Evolutionary conservation across 1,140 invertebrate genomes (phyloP).

Genomic region (Mamestra configurata): DNA sequence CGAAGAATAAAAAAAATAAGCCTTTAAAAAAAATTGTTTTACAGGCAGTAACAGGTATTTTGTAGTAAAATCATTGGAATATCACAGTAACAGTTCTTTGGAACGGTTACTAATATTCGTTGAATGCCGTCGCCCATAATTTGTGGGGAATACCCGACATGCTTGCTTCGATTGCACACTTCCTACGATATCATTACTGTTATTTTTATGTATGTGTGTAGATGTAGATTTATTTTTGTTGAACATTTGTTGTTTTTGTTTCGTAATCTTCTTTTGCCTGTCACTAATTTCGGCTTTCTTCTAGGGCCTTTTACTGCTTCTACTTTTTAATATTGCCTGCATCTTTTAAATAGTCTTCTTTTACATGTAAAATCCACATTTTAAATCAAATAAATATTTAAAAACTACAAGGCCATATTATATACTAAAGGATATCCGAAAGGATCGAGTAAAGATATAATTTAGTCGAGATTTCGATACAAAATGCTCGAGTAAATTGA

Average conservation of each 20-base stretch:
- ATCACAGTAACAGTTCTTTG: not conserved
- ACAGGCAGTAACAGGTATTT: not conserved
- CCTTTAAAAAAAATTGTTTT: not conserved
- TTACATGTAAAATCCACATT: too few species aligned
- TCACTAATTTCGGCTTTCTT: too few species aligned
- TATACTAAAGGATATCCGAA: conserved; percentile 16
- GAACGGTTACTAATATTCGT: not conserved
- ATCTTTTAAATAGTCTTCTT: too few species aligned
- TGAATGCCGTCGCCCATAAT: not conserved
- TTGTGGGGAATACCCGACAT: conserved; percentile 3
- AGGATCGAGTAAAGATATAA: not conserved
- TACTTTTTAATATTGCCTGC: too few species aligned
- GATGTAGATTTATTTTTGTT: too few species aligned
- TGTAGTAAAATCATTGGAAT: not conserved
- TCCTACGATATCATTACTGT: not conserved
- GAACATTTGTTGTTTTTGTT: too few species aligned
- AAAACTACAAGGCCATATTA: too few species aligned
- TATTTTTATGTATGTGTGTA: not conserved
- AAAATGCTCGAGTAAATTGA: not conserved
- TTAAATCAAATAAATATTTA: too few species aligned
- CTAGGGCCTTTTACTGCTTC: too few species aligned
- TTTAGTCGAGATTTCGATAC: conserved; percentile 2
- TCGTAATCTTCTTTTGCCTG: too few species aligned
- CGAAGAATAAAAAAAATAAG: too few species aligned
- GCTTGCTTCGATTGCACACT: not conserved